Conservation (phyloP, 1,140 invertebrate species). For the Nymphalis io region DNA sequence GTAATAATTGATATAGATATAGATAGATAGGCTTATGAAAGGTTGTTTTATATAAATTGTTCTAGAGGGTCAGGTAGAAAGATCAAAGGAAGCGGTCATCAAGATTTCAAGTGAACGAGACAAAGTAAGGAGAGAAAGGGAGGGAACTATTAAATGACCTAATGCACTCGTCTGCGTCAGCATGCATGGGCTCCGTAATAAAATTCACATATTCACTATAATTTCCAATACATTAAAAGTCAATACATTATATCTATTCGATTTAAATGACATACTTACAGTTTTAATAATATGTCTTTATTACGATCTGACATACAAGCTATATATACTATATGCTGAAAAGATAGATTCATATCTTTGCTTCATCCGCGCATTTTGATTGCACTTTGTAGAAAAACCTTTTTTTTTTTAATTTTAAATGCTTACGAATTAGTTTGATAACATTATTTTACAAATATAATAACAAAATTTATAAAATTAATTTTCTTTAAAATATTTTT, state of each 20-base stretch:
- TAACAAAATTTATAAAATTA: neutral
- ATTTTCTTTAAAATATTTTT: neutral
- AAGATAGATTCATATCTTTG: too few relatives aligned
- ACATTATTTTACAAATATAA: too few relatives aligned
- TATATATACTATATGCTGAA: too few relatives aligned
- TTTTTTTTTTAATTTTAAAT: too few relatives aligned
- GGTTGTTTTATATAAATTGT: constrained; percentile 7
- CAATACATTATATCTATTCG: too few relatives aligned
- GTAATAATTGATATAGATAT: neutral
- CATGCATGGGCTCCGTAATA: constrained; percentile 27
- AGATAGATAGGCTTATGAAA: too few relatives aligned
- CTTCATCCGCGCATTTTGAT: too few relatives aligned
- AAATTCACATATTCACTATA: constrained; percentile 20
- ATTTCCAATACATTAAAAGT: neutral
- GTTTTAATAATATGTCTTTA: too few relatives aligned
- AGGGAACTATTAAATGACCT: constrained; percentile 47
- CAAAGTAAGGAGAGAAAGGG: constrained; percentile 30
- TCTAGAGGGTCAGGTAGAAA: constrained; percentile 18
- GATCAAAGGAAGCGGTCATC: constrained; percentile 24
- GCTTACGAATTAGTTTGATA: too few relatives aligned
- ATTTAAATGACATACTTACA: too few relatives aligned
- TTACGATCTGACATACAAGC: too few relatives aligned
- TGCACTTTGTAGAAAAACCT: too few relatives aligned
- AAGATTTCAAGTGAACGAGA: constrained; percentile 42
- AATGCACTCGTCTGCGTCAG: constrained; percentile 53